Percentiles rank a stretch among this genome's conserved stretches.
Evolutionary conservation across 2,888 invertebrate species (phyloP).

Genomic region (Unio delphinus): DNA sequence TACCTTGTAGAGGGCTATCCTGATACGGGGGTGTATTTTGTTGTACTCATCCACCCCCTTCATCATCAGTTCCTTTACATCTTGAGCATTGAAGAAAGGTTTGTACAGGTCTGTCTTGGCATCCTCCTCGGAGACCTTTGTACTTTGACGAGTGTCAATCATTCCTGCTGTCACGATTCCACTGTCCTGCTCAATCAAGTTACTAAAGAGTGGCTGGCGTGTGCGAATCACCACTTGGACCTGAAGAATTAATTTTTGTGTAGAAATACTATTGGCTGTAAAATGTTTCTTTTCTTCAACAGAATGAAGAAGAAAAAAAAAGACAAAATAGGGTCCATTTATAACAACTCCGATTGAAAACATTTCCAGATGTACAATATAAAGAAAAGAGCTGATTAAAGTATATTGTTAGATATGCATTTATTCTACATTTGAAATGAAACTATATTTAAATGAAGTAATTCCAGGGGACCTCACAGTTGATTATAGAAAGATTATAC

Average conservation of each 20-base stretch:
- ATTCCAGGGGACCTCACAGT: too few relatives aligned
- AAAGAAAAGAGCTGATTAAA: too few relatives aligned
- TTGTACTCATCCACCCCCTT: slow-evolving; percentile 70
- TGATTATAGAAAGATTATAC: too few relatives aligned
- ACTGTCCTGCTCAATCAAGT: slow-evolving; percentile 68
- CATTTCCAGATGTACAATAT: not conserved
- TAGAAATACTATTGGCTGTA: too few relatives aligned
- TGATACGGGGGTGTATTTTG: slow-evolving; percentile 68
- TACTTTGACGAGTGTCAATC: slow-evolving; percentile 55
- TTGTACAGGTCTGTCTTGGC: slow-evolving; percentile 64
- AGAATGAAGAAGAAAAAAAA: too few relatives aligned
- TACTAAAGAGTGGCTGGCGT: slow-evolving; percentile 65
- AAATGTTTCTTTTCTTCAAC: too few relatives aligned
- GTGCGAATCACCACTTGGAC: slow-evolving; percentile 57
- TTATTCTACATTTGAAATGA: too few relatives aligned
- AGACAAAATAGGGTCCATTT: not conserved
- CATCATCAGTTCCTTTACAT: slow-evolving; percentile 57
- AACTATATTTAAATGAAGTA: too few relatives aligned
- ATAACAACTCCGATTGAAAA: not conserved
- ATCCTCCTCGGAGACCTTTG: slow-evolving; percentile 60
- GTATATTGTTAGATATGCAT: too few relatives aligned
- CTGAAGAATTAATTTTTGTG: slow-evolving; percentile 22
- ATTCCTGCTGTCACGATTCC: slow-evolving; percentile 68
- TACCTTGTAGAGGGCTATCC: slow-evolving; percentile 68
- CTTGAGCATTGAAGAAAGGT: slow-evolving; percentile 44